Percentiles rank a stretch among this genome's conserved stretches.
Conservation (phyloP, 2,888 invertebrate species). For the Erebia aethiops region DNA sequence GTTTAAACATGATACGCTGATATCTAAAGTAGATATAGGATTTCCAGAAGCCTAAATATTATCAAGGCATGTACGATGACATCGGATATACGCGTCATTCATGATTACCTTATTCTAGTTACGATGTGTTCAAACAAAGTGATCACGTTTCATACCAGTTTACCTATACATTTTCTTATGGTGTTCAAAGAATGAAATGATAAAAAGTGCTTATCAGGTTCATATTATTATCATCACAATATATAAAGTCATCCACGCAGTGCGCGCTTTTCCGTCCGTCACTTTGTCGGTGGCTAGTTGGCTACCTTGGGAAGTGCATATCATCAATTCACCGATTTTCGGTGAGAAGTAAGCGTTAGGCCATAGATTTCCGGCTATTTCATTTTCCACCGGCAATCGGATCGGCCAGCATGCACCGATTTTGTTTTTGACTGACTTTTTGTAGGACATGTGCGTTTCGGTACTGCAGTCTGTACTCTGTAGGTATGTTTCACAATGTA, state of each 20-base stretch:
- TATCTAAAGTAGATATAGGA: background rate
- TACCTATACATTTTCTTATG: background rate
- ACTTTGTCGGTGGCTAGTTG: too few relatives aligned
- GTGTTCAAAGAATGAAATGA: slow-evolving; percentile 1
- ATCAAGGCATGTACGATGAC: background rate
- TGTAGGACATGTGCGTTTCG: too few relatives aligned
- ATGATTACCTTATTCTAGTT: background rate
- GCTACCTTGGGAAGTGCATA: too few relatives aligned
- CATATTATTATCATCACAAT: background rate
- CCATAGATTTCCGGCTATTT: too few relatives aligned
- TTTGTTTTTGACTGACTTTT: too few relatives aligned
- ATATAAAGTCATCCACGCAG: background rate
- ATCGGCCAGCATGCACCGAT: too few relatives aligned
- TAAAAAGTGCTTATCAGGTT: background rate
- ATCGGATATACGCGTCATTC: slow-evolving; percentile 2
- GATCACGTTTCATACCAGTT: background rate
- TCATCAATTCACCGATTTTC: too few relatives aligned
- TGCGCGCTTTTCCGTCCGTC: background rate
- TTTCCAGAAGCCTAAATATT: slow-evolving; percentile 15
- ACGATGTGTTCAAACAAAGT: background rate
- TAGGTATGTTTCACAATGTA: too few relatives aligned
- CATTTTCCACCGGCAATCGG: too few relatives aligned
- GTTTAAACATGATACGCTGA: slow-evolving; percentile 2
- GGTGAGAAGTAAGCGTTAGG: too few relatives aligned
- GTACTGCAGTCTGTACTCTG: too few relatives aligned